These are phyloP conservation scores for Decapterus maruadsi DNA, from an alignment of 2,797 vertebrate species.

Conservation along the genomic window DNA sequence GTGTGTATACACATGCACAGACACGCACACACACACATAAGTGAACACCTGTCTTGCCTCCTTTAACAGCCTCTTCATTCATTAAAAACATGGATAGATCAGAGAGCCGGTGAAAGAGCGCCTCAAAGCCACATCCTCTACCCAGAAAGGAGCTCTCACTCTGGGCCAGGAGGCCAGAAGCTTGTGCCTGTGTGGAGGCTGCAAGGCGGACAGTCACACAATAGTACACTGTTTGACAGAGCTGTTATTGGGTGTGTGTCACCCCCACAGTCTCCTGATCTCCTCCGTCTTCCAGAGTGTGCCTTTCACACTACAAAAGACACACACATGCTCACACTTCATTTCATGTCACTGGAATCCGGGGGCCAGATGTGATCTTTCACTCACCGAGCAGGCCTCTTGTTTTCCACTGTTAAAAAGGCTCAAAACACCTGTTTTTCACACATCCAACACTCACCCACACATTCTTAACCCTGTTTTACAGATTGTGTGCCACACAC, in stretches of 20 bases:
- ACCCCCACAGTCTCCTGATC: slow-evolving; percentile 55
- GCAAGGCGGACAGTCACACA: slow-evolving; percentile 56
- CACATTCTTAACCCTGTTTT: slow-evolving; percentile 37
- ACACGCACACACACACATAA: slow-evolving; percentile 25
- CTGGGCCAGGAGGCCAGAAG: slow-evolving; percentile 62
- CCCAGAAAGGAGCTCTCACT: slow-evolving; percentile 67
- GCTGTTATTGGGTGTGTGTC: slow-evolving; percentile 55
- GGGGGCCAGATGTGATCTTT: slow-evolving; percentile 75
- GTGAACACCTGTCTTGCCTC: slow-evolving; percentile 76
- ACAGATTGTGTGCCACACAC: slow-evolving; percentile 7
- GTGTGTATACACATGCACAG: not conserved
- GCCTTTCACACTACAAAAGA: slow-evolving; percentile 53
- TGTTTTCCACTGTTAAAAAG: slow-evolving; percentile 62
- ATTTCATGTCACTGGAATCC: slow-evolving; percentile 56
- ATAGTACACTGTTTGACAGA: slow-evolving; percentile 68
- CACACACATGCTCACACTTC: slow-evolving; percentile 36
- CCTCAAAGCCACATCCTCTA: slow-evolving; percentile 80
- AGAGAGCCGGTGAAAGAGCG: slow-evolving; percentile 55
- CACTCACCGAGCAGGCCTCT: slow-evolving; percentile 66
- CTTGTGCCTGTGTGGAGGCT: slow-evolving; percentile 57
- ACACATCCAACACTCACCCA: slow-evolving; percentile 51
- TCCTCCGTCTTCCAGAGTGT: slow-evolving; percentile 28
- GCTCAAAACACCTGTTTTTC: slow-evolving; percentile 75
- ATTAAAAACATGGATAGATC: slow-evolving; percentile 73
- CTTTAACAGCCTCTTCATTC: slow-evolving; percentile 84